Percentiles rank a stretch among this genome's conserved stretches.
phyloP scores from a whole-genome alignment of 2,797 vertebrate species.

The Protonibea diacanthus region DNA sequence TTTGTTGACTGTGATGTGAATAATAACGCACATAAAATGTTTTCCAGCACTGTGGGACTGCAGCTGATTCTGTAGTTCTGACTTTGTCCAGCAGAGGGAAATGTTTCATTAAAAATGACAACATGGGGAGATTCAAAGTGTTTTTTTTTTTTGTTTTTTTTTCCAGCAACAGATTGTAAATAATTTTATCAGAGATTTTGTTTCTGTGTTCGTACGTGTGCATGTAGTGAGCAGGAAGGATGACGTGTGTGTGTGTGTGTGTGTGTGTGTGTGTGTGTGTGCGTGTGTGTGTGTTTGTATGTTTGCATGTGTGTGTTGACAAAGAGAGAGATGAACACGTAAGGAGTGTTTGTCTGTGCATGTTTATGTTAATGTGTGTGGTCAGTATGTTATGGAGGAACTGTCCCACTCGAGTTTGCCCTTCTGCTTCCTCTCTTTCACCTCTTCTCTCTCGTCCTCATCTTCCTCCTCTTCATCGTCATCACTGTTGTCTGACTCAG shows the following conservation, averaged over 20 bases:
- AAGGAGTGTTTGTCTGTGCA: conserved; percentile 30
- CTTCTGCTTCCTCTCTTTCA: conserved; percentile 82
- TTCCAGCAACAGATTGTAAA: conserved; percentile 82
- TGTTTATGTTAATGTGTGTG: conserved; percentile 16
- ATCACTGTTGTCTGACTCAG: conserved; percentile 92
- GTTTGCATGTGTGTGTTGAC: not conserved
- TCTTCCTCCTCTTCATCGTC: conserved; percentile 85
- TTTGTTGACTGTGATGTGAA: conserved; percentile 43
- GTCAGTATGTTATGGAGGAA: conserved; percentile 89
- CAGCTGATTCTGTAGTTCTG: conserved; percentile 42
- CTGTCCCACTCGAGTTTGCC: conserved; percentile 93
- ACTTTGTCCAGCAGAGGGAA: conserved; percentile 80
- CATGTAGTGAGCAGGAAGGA: conserved; percentile 21
- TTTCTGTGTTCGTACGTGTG: conserved; percentile 4
- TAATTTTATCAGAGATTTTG: conserved; percentile 46
- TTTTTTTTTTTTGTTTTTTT: conserved; percentile 24
- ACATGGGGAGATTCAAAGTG: conserved; percentile 24
- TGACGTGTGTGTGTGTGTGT: conserved; percentile 18
- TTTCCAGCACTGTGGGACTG: conserved; percentile 35
- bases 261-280: conserved; percentile 55
- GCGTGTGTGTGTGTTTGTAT: conserved; percentile 9
- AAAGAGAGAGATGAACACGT: not conserved
- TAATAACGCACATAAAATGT: conserved; percentile 23
- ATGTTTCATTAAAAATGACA: conserved; percentile 65
- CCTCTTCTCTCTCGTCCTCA: conserved; percentile 52